These are phyloP conservation scores for Anoplopoma fimbria DNA, from an alignment of 2,113 vertebrate genomes.

Conservation along the genomic window DNA sequence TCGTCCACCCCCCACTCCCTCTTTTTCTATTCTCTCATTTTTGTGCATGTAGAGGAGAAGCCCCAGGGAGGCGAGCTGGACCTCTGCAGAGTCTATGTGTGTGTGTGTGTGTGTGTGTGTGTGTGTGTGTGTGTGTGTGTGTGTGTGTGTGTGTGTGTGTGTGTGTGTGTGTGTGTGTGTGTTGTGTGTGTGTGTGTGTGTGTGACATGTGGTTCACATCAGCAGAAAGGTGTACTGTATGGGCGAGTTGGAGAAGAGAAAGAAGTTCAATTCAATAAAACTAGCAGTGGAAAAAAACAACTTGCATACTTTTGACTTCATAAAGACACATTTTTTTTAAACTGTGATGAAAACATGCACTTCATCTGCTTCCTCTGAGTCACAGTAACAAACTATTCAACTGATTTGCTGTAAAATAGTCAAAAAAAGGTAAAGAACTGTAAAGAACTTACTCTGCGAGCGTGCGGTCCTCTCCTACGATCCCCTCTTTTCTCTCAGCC, in stretches of 20 bases:
- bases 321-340: no score
- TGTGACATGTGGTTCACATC: conserved; percentile 71
- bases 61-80: conserved; percentile 46
- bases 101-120: conserved; percentile 24
- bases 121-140: conserved; percentile 27
- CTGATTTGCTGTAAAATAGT: background rate
- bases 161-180: conserved; percentile 32
- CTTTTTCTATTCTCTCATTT: conserved; percentile 52
- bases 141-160: conserved; percentile 19
- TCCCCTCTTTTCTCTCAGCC: conserved; percentile 62
- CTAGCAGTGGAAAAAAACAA: conserved; percentile 20
- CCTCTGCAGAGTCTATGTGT: conserved; percentile 45
- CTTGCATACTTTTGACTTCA: background rate
- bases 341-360: background rate
- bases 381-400: background rate
- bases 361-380: background rate
- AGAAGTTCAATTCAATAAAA: conserved; percentile 30
- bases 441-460: conserved; percentile 65
- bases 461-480: conserved; percentile 50
- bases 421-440: conserved; percentile 3
- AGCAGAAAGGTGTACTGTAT: conserved; percentile 49
- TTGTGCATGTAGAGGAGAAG: conserved; percentile 43
- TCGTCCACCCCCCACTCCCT: conserved; percentile 4
- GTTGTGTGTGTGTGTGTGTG: conserved; percentile 27
- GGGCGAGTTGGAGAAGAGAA: conserved; percentile 43